phyloP scores from a whole-genome alignment of 2,113 vertebrate species.

The Cygnus atratus region DNA sequence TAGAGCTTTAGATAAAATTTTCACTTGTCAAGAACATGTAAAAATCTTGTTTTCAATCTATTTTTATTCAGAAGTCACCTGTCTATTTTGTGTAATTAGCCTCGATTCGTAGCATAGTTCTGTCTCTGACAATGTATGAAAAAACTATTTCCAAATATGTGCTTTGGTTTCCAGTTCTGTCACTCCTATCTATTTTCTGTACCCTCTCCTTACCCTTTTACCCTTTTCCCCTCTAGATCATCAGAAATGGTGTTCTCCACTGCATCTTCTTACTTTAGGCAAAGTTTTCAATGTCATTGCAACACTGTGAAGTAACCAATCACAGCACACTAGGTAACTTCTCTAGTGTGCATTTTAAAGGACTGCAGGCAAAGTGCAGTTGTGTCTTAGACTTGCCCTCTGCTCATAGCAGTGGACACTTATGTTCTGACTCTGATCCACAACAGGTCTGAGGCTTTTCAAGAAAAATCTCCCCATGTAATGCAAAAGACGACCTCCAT shows the following conservation, averaged over 20 bases:
- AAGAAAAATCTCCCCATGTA: not conserved
- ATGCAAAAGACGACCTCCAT: not conserved
- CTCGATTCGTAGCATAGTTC: not conserved
- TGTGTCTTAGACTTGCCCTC: not conserved
- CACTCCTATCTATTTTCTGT: not conserved
- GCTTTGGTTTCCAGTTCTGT: not conserved
- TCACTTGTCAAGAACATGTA: not conserved
- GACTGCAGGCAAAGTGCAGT: not conserved
- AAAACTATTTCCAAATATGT: not conserved
- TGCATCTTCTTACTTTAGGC: not conserved
- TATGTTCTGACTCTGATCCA: not conserved
- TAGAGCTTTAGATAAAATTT: not conserved
- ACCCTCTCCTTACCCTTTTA: not conserved
- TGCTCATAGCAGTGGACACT: not conserved
- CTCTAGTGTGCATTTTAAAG: not conserved
- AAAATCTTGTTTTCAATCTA: not conserved
- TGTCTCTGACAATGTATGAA: not conserved
- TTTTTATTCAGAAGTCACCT: not conserved
- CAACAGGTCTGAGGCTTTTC: not conserved
- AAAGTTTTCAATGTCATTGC: not conserved
- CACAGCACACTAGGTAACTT: not conserved
- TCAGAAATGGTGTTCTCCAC: not conserved
- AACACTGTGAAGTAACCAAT: not conserved
- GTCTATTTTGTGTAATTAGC: not conserved
- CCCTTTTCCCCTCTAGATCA: not conserved